Conservation (phyloP, 2,888 invertebrate genomes). For the Thecophora atra region DNA sequence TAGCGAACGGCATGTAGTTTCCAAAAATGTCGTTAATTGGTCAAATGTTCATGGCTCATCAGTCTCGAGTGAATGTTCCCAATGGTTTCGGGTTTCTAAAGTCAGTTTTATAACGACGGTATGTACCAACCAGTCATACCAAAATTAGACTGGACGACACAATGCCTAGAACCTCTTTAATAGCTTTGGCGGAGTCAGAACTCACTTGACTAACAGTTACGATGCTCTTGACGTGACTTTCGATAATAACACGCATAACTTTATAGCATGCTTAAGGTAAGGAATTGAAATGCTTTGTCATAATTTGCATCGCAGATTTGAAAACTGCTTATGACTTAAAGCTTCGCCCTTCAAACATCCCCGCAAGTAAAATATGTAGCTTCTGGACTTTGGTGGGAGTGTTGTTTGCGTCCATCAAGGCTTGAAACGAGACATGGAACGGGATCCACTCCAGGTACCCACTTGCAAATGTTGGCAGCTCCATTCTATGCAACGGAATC, state of each 20-base stretch:
- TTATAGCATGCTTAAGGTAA: not conserved
- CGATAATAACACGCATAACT: too few relatives aligned
- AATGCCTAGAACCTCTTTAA: not conserved
- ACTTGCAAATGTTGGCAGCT: too few relatives aligned
- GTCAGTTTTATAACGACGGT: not conserved
- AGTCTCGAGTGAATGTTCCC: too few relatives aligned
- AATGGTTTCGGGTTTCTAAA: not conserved
- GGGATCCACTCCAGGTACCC: too few relatives aligned
- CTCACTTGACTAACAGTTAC: too few relatives aligned
- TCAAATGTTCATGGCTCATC: not conserved
- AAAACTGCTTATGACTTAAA: not conserved
- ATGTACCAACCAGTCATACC: not conserved
- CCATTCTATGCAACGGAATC: too few relatives aligned
- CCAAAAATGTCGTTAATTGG: not conserved
- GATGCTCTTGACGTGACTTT: too few relatives aligned
- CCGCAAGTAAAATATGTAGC: not conserved
- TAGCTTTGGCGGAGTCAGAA: too few relatives aligned
- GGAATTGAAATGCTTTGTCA: not conserved
- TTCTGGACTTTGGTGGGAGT: not conserved
- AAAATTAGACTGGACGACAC: not conserved
- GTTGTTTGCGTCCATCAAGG: not conserved
- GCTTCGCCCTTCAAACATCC: not conserved
- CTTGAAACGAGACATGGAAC: too few relatives aligned
- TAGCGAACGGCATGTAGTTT: not conserved
- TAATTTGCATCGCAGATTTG: conserved; percentile 6